Percentiles rank a stretch among this genome's conserved stretches.
phyloP scores from a whole-genome alignment of 2,888 invertebrate species.

The Ctena decussata region DNA sequence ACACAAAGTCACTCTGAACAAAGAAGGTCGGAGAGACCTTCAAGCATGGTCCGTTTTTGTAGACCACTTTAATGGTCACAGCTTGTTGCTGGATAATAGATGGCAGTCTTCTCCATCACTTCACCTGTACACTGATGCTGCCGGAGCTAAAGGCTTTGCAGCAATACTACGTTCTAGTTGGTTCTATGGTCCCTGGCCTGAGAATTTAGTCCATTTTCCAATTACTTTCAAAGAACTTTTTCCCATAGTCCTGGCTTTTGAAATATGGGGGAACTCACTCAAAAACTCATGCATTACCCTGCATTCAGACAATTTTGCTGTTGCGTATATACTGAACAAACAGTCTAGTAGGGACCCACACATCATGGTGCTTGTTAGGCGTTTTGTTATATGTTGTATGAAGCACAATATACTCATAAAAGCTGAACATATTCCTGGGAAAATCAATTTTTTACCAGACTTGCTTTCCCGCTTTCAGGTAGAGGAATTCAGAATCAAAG shows the following conservation, averaged over 20 bases:
- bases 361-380: constrained; percentile 48
- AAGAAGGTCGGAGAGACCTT: constrained; percentile 20
- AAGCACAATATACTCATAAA: constrained; percentile 37
- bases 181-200: constrained; percentile 37
- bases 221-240: constrained; percentile 57
- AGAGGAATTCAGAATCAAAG: constrained; percentile 14
- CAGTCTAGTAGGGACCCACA: constrained; percentile 35
- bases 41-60: constrained; percentile 31
- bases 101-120: constrained; percentile 8
- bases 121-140: constrained; percentile 42
- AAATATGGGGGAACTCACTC: constrained; percentile 52
- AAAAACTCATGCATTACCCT: constrained; percentile 32
- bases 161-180: constrained; percentile 20
- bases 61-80: constrained; percentile 39
- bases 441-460: constrained; percentile 46
- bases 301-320: constrained; percentile 48
- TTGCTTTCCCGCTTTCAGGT: constrained; percentile 57
- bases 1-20: constrained; percentile 34
- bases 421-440: constrained; percentile 39
- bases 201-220: not conserved
- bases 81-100: not conserved
- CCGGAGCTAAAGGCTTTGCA: constrained; percentile 44
- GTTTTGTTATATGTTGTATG: constrained; percentile 42
- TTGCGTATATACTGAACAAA: constrained; percentile 49
- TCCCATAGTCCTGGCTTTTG: constrained; percentile 52